Base-by-base conservation (phyloP, 2,888 invertebrate species). In the Cerastoderma edule region DNA sequence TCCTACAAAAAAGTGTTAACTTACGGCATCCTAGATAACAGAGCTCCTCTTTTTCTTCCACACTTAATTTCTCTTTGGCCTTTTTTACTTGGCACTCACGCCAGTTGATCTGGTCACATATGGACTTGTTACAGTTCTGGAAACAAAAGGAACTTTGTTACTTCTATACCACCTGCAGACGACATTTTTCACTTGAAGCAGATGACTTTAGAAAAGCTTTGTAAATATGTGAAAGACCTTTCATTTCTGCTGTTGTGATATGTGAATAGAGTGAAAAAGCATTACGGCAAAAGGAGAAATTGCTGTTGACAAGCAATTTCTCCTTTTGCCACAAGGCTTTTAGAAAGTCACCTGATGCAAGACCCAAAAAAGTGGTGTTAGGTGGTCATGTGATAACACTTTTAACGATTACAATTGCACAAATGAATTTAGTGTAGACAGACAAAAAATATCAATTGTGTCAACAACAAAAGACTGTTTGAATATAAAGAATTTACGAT, bases 1-100 rank as follows among this genome's bases (percentile, higher is more conserved):
- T n/a, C n/a, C n/a, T n/a, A n/a, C n/a, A n/a, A n/a, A n/a, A n/a
- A n/a, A n/a, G n/a, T n/a, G n/a, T n/a, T n/a, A n/a, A 71, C 75
- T 75, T 67, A 78, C 78, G 44, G 53, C 78, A 78, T 0, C 71
- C 78, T 33, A 78, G 56, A 48, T 72, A 77, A 27, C 78, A 78
- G 6, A 78, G 50, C 33, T 67, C 70, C 46, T 78, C 70, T 53
- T 70, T 73, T 27, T 74, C 71, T 5, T 63, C 27, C 5, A 67
- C 63, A 19, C 68, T 65, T 1, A 72, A 53, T 19, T 68, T 71
- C 19, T 64, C 46, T 2, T 54, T 53, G 28, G 44, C 46, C 27
- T 65, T 71, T 6, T 39, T 44, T 13, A 39, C 48, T 50, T 65
- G 68, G 57, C 78, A 78, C 57, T 78, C 78, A 28, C 50, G 44